Evolutionary conservation across 1,140 invertebrate species (phyloP).

Genomic region (Orussus abietinus): DNA sequence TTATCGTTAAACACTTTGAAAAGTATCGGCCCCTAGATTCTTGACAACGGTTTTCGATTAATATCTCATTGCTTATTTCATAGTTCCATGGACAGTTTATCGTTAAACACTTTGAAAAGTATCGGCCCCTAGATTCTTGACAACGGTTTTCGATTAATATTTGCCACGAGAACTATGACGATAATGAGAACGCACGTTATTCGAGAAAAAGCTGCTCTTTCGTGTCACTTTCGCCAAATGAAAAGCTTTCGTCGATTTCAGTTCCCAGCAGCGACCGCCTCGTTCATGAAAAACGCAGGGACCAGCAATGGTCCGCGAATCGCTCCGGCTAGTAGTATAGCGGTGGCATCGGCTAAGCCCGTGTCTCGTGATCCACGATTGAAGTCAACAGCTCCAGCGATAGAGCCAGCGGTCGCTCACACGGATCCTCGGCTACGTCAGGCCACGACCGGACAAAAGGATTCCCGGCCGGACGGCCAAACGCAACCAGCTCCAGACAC

Average conservation of each 20-base stretch:
- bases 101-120: no score
- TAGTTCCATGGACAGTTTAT: no score
- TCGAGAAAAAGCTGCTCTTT: no score
- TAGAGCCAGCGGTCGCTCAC: conserved; percentile 9
- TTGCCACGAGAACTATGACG: no score
- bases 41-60: no score
- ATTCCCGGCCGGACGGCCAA: conserved; percentile 23
- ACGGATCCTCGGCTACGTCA: conserved; percentile 14
- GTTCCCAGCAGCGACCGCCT: conserved; percentile 42
- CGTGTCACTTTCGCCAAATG: no score
- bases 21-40: no score
- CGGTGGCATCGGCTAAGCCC: conserved; percentile 54
- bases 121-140: no score
- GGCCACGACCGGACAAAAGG: conserved; percentile 22
- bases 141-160: no score
- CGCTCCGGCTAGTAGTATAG: conserved; percentile 62
- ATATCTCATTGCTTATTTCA: no score
- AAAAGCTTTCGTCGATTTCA: conserved; percentile 23
- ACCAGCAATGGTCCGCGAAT: conserved; percentile 54
- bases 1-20: no score
- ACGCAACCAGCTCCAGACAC: conserved; percentile 24
- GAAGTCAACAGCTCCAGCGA: conserved; percentile 33
- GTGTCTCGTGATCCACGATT: conserved; percentile 60
- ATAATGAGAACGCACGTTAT: no score
- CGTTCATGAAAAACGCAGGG: conserved; percentile 37